Conservation (phyloP, 2,888 invertebrate species). For the Sphaerophoria taeniata region DNA sequence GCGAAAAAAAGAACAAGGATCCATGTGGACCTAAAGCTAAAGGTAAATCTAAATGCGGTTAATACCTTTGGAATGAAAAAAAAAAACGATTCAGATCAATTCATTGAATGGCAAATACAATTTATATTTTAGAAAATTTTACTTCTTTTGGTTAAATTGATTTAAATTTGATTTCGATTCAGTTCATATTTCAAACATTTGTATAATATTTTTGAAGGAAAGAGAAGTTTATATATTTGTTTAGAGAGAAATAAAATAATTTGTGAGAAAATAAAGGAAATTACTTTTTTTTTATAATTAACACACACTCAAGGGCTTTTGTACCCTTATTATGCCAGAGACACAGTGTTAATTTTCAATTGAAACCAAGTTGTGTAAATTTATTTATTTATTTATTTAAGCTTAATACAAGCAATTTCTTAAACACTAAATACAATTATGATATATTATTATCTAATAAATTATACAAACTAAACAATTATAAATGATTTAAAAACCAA, state of each 20-base stretch:
- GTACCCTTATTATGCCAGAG: too few species aligned
- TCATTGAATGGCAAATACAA: background rate
- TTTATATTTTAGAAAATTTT: slow-evolving; percentile 1
- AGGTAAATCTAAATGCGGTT: background rate
- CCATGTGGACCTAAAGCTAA: background rate
- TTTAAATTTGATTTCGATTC: background rate
- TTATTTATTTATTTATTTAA: too few species aligned
- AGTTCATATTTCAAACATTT: slow-evolving; percentile 23
- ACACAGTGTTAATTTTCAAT: too few species aligned
- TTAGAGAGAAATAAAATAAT: slow-evolving; percentile 38
- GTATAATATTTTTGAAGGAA: slow-evolving; percentile 40
- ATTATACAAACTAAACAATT: too few species aligned
- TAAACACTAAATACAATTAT: too few species aligned
- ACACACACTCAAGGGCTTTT: too few species aligned
- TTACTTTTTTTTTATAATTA: too few species aligned
- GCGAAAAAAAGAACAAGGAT: slow-evolving; percentile 23
- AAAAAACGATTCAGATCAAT: slow-evolving; percentile 1
- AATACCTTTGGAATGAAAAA: slow-evolving; percentile 18
- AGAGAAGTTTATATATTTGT: slow-evolving; percentile 18
- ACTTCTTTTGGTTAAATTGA: background rate
- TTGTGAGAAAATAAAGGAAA: slow-evolving; percentile 45
- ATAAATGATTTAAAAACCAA: too few species aligned
- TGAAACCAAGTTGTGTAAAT: too few species aligned
- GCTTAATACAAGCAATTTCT: too few species aligned
- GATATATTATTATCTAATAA: too few species aligned